Conservation (phyloP, 1,140 invertebrate genomes). For the Heterodera schachtii region DNA sequence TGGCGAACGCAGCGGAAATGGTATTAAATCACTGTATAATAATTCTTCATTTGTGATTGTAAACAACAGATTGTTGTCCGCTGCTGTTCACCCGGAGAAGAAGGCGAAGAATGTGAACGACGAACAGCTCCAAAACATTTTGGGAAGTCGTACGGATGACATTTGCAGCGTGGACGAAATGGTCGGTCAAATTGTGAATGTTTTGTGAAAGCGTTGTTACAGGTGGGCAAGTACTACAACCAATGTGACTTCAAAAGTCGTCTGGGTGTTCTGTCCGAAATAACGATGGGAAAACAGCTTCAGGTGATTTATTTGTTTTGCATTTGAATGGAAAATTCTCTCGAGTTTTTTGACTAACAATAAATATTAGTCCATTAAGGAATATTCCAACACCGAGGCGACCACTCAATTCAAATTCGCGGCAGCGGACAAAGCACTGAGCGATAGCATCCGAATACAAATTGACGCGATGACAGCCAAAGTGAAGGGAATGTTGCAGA, state of each 20-base stretch:
- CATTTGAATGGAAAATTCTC: no score
- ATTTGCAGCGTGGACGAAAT: conserved; percentile 38
- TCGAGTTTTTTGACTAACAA: no score
- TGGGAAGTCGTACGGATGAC: conserved; percentile 11
- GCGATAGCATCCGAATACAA: conserved; percentile 25
- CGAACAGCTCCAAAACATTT: conserved; percentile 7
- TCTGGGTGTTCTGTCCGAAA: conserved; percentile 36
- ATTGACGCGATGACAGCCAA: conserved; percentile 2
- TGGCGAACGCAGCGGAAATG: conserved; percentile 57
- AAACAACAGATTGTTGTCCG: conserved; percentile 20
- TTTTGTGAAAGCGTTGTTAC: conserved; percentile 13
- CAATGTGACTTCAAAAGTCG: conserved; percentile 25
- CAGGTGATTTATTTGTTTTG: not conserved
- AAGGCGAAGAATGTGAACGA: conserved; percentile 30
- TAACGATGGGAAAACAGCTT: conserved; percentile 20
- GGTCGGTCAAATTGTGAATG: conserved; percentile 16
- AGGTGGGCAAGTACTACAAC: conserved; percentile 34
- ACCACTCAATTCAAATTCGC: conserved; percentile 29
- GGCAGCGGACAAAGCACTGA: conserved; percentile 19
- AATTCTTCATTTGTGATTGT: not conserved
- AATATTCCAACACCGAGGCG: conserved; percentile 36
- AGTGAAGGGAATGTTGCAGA: conserved; percentile 9
- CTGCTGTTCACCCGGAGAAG: conserved; percentile 19
- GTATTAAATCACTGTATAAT: conserved; percentile 23
- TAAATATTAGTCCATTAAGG: not conserved